These are phyloP conservation scores for Morbakka virulenta DNA, from an alignment of 30 jellyfish, hydroid and myxozoan genomes.

Conservation along the genomic window DNA sequence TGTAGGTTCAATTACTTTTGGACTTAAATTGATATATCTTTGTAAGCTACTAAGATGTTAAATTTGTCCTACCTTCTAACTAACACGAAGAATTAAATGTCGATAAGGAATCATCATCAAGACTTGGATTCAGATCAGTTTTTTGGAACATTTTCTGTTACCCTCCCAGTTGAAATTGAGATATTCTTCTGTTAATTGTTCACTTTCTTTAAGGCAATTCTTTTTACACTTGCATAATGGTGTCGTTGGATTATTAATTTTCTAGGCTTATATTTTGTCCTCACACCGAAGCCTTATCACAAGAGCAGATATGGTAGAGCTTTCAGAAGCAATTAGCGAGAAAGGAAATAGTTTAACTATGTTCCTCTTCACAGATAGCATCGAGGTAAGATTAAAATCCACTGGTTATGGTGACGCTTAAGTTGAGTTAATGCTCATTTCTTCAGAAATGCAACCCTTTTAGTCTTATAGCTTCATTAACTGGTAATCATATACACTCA, in stretches of 20 bases:
- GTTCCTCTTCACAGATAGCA: constrained; percentile 94
- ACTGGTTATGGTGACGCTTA: not conserved
- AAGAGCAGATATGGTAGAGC: constrained; percentile 80
- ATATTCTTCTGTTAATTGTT: not conserved
- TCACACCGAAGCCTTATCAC: constrained; percentile 81
- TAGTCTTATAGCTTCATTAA: not conserved
- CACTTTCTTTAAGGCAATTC: not conserved
- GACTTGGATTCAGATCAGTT: too few relatives aligned
- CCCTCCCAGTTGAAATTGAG: too few relatives aligned
- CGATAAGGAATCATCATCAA: too few relatives aligned
- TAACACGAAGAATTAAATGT: too few relatives aligned
- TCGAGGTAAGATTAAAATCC: constrained; percentile 62
- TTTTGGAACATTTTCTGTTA: too few relatives aligned
- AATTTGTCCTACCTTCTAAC: too few relatives aligned
- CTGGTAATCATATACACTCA: too few relatives aligned
- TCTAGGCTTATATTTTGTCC: constrained; percentile 92
- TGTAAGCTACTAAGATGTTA: too few relatives aligned
- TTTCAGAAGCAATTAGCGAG: constrained; percentile 64
- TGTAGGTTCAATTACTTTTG: too few relatives aligned
- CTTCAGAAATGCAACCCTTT: not conserved
- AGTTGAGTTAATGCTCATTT: not conserved
- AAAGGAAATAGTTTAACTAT: constrained; percentile 73
- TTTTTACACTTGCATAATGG: not conserved
- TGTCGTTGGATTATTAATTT: too few relatives aligned
- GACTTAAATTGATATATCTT: too few relatives aligned